A percentile compares a stretch with the other conserved stretches of the same genome.
Evolutionary conservation across 92 coral and sea anemone species (phyloP).

Genomic region (Zoanthus sociatus): DNA sequence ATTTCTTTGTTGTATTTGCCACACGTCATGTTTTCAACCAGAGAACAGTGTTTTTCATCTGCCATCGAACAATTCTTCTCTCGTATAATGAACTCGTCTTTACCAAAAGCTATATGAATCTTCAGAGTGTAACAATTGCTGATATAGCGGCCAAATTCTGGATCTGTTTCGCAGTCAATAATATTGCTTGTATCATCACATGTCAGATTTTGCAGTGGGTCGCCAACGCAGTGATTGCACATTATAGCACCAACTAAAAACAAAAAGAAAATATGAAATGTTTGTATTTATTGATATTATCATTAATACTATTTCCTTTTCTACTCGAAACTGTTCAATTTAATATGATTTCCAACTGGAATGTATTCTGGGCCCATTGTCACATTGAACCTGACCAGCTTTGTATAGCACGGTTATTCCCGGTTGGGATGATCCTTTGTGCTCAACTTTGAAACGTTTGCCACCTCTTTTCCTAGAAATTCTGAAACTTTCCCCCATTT

Average conservation of each 20-base stretch:
- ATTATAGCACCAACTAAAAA: constrained; percentile 2
- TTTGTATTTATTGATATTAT: too few relatives aligned
- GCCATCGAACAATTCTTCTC: constrained; percentile 28
- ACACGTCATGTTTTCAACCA: not conserved
- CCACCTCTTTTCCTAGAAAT: too few relatives aligned
- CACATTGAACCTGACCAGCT: too few relatives aligned
- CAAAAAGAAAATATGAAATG: too few relatives aligned
- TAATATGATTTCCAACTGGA: too few relatives aligned
- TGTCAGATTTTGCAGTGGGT: not conserved
- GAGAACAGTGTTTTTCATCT: not conserved
- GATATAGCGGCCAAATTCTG: constrained; percentile 32
- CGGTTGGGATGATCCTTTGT: too few relatives aligned
- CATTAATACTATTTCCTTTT: too few relatives aligned
- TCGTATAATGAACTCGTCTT: not conserved
- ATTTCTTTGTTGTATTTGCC: not conserved
- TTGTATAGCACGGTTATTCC: too few relatives aligned
- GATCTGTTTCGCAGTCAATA: constrained; percentile 49
- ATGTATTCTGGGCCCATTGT: too few relatives aligned
- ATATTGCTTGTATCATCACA: constrained; percentile 11
- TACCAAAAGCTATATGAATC: not conserved
- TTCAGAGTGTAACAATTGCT: constrained; percentile 51
- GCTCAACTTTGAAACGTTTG: too few relatives aligned
- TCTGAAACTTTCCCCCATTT: too few relatives aligned
- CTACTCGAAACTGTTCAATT: too few relatives aligned
- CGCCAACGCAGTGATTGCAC: constrained; percentile 23